Evolutionary conservation across 1,140 invertebrate genomes (phyloP).

Genomic region (Mya arenaria): DNA sequence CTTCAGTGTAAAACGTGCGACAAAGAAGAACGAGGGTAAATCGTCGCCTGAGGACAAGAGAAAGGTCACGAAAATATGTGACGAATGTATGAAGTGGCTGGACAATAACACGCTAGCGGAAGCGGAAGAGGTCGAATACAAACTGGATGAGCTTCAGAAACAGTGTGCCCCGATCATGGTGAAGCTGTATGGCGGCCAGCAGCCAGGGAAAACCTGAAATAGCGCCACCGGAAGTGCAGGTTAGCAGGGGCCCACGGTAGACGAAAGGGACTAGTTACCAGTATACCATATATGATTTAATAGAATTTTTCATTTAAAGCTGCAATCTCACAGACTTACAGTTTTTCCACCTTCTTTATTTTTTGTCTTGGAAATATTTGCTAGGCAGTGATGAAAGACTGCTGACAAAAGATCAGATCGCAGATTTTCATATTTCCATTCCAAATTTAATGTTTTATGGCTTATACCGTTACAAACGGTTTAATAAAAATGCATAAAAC

Average conservation of each 20-base stretch:
- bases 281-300: too few relatives aligned
- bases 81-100: constrained; percentile 92
- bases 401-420: too few relatives aligned
- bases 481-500: too few relatives aligned
- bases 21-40: constrained; percentile 84
- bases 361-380: too few relatives aligned
- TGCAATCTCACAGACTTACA: too few relatives aligned
- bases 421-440: too few relatives aligned
- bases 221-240: not conserved
- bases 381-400: too few relatives aligned
- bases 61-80: not conserved
- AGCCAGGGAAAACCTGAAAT: too few relatives aligned
- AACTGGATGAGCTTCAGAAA: constrained; percentile 74
- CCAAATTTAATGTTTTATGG: too few relatives aligned
- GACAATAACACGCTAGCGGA: constrained; percentile 89
- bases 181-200: constrained; percentile 78
- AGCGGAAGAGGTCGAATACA: constrained; percentile 74
- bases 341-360: too few relatives aligned
- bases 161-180: constrained; percentile 80
- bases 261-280: not conserved
- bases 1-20: constrained; percentile 95
- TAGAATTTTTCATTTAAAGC: too few relatives aligned
- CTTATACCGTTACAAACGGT: too few relatives aligned
- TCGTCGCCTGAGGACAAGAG: constrained; percentile 78
- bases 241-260: not conserved